Conservation (phyloP, 2,888 invertebrate genomes). For the Nipponacmea schrenckii region DNA sequence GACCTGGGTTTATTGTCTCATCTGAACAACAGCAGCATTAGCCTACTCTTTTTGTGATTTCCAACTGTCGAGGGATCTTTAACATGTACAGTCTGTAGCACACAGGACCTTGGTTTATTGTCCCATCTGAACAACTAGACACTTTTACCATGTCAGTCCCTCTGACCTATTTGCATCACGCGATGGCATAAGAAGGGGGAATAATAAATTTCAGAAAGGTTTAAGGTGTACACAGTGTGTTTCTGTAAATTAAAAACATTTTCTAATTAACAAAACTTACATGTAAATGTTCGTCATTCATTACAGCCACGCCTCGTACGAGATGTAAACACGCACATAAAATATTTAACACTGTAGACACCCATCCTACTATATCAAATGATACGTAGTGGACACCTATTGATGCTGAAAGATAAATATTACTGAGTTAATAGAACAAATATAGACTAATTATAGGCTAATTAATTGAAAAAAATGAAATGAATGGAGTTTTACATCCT, state of each 20-base stretch:
- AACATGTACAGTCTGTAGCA: too few species aligned
- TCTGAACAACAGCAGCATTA: too few species aligned
- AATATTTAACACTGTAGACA: slow-evolving; percentile 42
- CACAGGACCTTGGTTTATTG: too few species aligned
- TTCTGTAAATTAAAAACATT: background rate
- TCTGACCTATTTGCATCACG: too few species aligned
- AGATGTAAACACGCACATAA: slow-evolving; percentile 53
- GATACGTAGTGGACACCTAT: slow-evolving; percentile 38
- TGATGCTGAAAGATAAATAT: slow-evolving; percentile 31
- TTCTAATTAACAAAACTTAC: slow-evolving; percentile 31
- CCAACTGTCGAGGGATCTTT: too few species aligned
- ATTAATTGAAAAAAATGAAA: background rate
- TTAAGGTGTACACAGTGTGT: background rate
- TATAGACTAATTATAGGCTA: background rate
- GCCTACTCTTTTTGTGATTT: too few species aligned
- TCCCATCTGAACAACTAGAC: too few species aligned
- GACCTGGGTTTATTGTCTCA: too few species aligned
- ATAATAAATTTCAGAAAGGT: too few species aligned
- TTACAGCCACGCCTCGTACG: slow-evolving; percentile 43
- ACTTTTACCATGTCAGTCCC: too few species aligned
- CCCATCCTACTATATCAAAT: slow-evolving; percentile 36
- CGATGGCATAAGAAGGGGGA: too few species aligned
- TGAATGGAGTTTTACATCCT: too few species aligned
- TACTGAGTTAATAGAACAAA: background rate
- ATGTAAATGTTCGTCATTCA: slow-evolving; percentile 46